These are phyloP conservation scores for Carlito syrichta DNA, from an alignment of 2,113 vertebrate genomes.

Conservation along the genomic window DNA sequence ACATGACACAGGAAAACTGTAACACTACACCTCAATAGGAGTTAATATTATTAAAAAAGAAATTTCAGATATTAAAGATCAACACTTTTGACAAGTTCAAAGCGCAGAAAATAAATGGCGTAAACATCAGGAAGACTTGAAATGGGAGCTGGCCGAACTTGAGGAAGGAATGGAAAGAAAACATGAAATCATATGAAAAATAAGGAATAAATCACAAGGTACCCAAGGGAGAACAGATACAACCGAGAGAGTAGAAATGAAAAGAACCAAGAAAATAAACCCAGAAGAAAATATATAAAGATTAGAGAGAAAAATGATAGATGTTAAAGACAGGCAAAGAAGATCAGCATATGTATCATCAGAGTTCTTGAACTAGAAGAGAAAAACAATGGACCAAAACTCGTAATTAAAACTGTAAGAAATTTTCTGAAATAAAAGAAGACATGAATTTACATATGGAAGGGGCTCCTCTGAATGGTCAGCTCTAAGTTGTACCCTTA, in stretches of 20 bases:
- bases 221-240: neutral
- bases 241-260: neutral
- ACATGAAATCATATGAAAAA: neutral
- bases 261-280: neutral
- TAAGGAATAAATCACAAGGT: neutral
- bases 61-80: neutral
- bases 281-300: neutral
- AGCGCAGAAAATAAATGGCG: neutral
- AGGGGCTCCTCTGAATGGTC: neutral
- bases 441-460: neutral
- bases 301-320: neutral
- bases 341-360: neutral
- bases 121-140: neutral
- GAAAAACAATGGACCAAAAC: neutral
- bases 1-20: neutral
- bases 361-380: neutral
- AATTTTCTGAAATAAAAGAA: neutral
- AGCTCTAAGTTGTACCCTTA: neutral
- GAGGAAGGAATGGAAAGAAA: neutral
- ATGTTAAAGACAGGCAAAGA: neutral
- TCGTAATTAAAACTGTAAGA: neutral
- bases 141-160: neutral
- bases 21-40: too few species aligned
- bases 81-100: neutral
- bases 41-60: neutral